Evolutionary conservation across 2,888 invertebrate species (phyloP).

Genomic region (Fissipunctia ypsillon): DNA sequence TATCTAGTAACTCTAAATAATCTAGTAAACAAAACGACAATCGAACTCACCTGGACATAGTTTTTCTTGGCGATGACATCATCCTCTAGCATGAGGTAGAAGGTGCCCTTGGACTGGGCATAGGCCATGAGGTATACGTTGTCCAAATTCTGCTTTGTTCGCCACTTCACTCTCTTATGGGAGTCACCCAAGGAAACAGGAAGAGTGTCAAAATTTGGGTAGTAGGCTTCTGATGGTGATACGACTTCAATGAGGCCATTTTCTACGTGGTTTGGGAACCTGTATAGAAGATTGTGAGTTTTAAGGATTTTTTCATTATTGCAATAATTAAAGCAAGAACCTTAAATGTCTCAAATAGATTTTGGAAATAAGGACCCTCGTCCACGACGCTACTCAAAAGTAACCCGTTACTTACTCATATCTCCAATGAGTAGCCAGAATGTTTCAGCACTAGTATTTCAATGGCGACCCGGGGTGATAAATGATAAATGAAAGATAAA

Average conservation of each 20-base stretch:
- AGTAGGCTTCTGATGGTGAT: slow-evolving; percentile 95
- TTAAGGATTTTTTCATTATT: not conserved
- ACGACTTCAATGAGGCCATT: slow-evolving; percentile 97
- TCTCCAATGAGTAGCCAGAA: not conserved
- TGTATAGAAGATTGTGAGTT: slow-evolving; percentile 72
- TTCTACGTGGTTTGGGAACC: slow-evolving; percentile 94
- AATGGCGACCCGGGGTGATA: not conserved
- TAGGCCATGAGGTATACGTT: slow-evolving; percentile 98
- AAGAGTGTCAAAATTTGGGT: slow-evolving; percentile 95
- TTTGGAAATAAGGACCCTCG: not conserved
- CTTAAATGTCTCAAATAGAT: not conserved
- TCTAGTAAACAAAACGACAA: not conserved
- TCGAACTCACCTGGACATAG: slow-evolving; percentile 94
- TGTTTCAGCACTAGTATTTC: not conserved
- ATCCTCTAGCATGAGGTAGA: slow-evolving; percentile 98
- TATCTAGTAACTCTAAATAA: not conserved
- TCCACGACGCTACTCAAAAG: not conserved
- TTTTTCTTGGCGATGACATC: slow-evolving; percentile 97
- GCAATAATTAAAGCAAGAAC: not conserved
- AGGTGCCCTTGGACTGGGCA: slow-evolving; percentile 95
- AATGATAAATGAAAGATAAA: no score
- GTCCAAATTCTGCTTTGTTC: slow-evolving; percentile 98
- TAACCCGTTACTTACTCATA: not conserved
- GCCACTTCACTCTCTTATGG: slow-evolving; percentile 95
- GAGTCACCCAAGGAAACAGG: slow-evolving; percentile 96